Conservation (phyloP, 2,888 invertebrate genomes). For the Bombylius discolor region DNA sequence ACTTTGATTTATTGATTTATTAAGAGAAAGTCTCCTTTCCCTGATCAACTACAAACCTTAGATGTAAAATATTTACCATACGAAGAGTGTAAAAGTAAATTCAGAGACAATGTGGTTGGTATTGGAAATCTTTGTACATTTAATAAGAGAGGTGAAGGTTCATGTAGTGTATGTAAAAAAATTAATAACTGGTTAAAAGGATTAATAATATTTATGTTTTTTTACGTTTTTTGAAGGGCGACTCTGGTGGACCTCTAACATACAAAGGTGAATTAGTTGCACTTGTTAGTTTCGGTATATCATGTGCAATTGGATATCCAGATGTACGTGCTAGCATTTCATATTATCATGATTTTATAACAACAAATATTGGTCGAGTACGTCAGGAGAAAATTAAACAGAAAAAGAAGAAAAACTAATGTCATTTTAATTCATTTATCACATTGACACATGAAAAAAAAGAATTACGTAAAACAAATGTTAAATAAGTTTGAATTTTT, state of each 20-base stretch:
- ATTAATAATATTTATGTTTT: neutral
- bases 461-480: no score
- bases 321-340: conserved; percentile 29
- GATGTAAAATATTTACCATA: conserved; percentile 43
- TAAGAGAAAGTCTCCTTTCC: conserved; percentile 37
- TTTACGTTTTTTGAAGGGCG: conserved; percentile 13
- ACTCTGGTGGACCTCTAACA: conserved; percentile 30
- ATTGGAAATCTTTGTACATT: conserved; percentile 47
- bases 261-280: conserved; percentile 26
- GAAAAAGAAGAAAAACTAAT: no score
- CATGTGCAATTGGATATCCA: conserved; percentile 30
- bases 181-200: neutral
- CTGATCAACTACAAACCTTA: conserved; percentile 44
- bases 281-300: conserved; percentile 31
- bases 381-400: no score
- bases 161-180: conserved; percentile 18
- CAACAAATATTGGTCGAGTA: conserved; percentile 15
- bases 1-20: neutral
- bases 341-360: conserved; percentile 29
- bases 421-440: no score
- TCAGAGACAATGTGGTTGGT: conserved; percentile 41
- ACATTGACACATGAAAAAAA: no score
- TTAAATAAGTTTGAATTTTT: no score
- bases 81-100: conserved; percentile 41
- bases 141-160: conserved; percentile 44